phyloP scores from a whole-genome alignment of 1,140 invertebrate genomes.

The Gonatopus flavifemur region DNA sequence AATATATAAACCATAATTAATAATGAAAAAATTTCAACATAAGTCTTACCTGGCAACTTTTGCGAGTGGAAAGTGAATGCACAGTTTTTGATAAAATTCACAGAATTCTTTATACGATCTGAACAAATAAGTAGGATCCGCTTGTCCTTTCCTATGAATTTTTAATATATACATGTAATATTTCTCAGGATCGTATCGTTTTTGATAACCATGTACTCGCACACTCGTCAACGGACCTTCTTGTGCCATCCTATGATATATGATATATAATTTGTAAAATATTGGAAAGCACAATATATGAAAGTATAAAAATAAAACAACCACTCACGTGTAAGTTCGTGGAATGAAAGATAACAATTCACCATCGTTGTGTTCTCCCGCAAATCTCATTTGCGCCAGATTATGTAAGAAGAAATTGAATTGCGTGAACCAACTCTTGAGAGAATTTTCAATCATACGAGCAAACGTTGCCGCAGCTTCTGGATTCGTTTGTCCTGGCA shows the following conservation, averaged over 20 bases:
- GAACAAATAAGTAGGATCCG: conserved; percentile 84
- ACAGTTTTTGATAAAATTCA: conserved; percentile 94
- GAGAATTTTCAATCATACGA: conserved; percentile 85
- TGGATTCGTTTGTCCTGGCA: conserved; percentile 87
- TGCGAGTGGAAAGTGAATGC: conserved; percentile 87
- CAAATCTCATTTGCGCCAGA: conserved; percentile 89
- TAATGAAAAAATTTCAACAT: neutral
- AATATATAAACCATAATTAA: neutral
- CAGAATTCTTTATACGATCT: conserved; percentile 95
- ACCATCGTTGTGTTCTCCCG: conserved; percentile 79
- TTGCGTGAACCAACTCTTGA: conserved; percentile 88
- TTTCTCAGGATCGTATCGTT: conserved; percentile 96
- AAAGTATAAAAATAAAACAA: conserved; percentile 5
- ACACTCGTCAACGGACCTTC: conserved; percentile 89
- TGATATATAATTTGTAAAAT: neutral
- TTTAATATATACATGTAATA: conserved; percentile 95
- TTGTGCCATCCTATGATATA: conserved; percentile 71
- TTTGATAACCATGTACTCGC: conserved; percentile 86
- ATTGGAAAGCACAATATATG: too few species aligned
- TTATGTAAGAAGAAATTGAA: conserved; percentile 99
- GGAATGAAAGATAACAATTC: conserved; percentile 92
- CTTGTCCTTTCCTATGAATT: conserved; percentile 81
- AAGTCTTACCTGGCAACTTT: conserved; percentile 74
- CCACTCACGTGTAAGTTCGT: conserved; percentile 85
- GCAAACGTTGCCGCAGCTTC: conserved; percentile 94